A percentile compares a stretch with the other conserved stretches of the same genome.
Conservation (phyloP, 2,113 vertebrate species). For the Poecilia latipinna region DNA sequence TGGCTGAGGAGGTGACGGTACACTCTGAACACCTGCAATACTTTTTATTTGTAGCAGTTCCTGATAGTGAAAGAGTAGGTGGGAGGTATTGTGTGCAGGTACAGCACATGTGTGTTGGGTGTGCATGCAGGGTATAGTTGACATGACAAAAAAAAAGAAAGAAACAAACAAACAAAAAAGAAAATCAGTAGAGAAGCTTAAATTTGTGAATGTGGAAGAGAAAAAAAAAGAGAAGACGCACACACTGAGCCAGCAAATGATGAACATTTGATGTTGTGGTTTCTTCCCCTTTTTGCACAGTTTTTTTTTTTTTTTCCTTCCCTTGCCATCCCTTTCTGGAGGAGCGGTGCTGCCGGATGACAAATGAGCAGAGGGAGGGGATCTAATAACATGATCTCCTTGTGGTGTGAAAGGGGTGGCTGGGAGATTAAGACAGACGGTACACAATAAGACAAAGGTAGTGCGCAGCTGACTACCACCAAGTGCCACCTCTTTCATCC, state of each 20-base stretch:
- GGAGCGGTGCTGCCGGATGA: slow-evolving; percentile 71
- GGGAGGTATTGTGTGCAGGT: slow-evolving; percentile 38
- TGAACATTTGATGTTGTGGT: slow-evolving; percentile 61
- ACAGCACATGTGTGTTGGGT: slow-evolving; percentile 1
- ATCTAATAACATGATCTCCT: slow-evolving; percentile 79
- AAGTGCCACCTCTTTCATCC: slow-evolving; percentile 69
- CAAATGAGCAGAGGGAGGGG: slow-evolving; percentile 73
- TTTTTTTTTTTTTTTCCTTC: slow-evolving; percentile 46
- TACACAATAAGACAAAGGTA: slow-evolving; percentile 75
- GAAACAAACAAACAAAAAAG: neutral
- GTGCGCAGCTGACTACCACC: slow-evolving; percentile 66
- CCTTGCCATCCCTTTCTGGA: slow-evolving; percentile 56
- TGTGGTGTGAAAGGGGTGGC: slow-evolving; percentile 69
- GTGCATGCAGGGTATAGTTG: slow-evolving; percentile 3
- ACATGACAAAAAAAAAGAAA: slow-evolving; percentile 24
- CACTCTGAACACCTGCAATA: slow-evolving; percentile 57
- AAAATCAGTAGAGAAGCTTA: slow-evolving; percentile 15
- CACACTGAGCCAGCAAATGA: slow-evolving; percentile 55
- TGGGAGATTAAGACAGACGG: slow-evolving; percentile 74
- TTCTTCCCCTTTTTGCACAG: slow-evolving; percentile 57
- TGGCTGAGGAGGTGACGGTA: slow-evolving; percentile 54
- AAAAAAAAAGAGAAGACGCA: slow-evolving; percentile 29
- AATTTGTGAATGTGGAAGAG: slow-evolving; percentile 53
- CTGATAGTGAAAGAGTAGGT: slow-evolving; percentile 28
- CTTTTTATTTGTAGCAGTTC: slow-evolving; percentile 47